Percentiles rank a stretch among this genome's conserved stretches.
Evolutionary conservation across 2,888 invertebrate species (phyloP).

Genomic region (Dorcus hopei): DNA sequence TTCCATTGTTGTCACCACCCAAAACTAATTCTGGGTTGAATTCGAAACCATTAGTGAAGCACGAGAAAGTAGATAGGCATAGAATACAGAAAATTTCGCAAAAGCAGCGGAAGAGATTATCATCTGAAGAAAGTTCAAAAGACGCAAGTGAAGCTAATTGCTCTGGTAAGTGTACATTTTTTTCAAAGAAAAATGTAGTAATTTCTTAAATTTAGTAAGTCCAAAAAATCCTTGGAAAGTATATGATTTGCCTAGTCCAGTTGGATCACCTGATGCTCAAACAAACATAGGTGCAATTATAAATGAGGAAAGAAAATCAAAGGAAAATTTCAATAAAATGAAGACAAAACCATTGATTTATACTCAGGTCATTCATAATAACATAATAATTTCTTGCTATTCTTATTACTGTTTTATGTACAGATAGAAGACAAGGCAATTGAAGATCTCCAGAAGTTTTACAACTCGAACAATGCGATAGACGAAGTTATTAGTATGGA

Average conservation of each 20-base stretch:
- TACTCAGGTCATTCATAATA: conserved; percentile 62
- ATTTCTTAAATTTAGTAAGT: conserved; percentile 29
- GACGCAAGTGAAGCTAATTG: conserved; percentile 8
- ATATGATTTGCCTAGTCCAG: conserved; percentile 41
- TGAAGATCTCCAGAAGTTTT: conserved; percentile 71
- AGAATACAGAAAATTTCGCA: conserved; percentile 57
- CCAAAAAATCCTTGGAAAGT: conserved; percentile 52
- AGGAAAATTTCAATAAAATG: conserved; percentile 67
- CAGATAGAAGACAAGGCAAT: conserved; percentile 86
- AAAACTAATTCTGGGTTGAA: conserved; percentile 10
- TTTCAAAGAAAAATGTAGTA: background rate
- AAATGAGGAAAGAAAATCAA: conserved; percentile 70
- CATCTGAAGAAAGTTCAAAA: conserved; percentile 50
- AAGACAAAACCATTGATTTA: conserved; percentile 69
- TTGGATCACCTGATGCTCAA: conserved; percentile 26
- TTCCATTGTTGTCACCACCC: conserved; percentile 40
- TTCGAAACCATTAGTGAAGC: conserved; percentile 33
- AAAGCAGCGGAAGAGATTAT: conserved; percentile 61
- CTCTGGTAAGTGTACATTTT: conserved; percentile 16
- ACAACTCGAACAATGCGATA: conserved; percentile 65
- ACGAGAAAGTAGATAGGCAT: conserved; percentile 34
- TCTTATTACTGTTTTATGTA: conserved; percentile 28
- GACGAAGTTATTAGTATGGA: conserved; percentile 73
- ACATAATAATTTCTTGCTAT: conserved; percentile 23
- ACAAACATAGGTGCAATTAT: conserved; percentile 58